Evolutionary conservation across 1,140 invertebrate genomes (phyloP).

Genomic region (Hylaeus volcanicus): DNA sequence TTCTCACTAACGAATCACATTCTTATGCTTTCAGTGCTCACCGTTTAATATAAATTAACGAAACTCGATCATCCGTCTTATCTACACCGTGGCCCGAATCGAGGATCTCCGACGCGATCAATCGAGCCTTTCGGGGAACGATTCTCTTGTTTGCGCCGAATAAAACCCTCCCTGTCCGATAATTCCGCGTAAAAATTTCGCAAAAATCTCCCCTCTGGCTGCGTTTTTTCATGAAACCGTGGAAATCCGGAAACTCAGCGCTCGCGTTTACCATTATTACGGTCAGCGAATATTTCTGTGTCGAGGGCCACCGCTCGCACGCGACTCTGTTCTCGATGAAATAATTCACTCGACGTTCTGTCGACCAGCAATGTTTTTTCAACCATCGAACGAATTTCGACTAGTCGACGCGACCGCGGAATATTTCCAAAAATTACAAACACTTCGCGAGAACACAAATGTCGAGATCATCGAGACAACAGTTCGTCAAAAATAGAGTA

Average conservation of each 20-base stretch:
- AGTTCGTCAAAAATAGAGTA: neutral
- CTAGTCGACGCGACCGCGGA: too few relatives aligned
- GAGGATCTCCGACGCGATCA: neutral
- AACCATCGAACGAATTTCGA: too few relatives aligned
- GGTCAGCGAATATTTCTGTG: neutral
- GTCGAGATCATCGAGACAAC: too few relatives aligned
- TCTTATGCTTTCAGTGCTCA: constrained; percentile 75
- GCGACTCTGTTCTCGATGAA: neutral
- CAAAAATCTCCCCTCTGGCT: neutral
- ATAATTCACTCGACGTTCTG: neutral
- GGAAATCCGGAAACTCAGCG: neutral
- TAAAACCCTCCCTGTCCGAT: too few relatives aligned
- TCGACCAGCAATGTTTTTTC: neutral
- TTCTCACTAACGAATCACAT: constrained; percentile 72
- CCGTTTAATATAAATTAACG: constrained; percentile 38
- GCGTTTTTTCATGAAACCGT: neutral
- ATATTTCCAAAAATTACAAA: too few relatives aligned
- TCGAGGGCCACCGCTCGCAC: neutral
- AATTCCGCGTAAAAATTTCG: neutral
- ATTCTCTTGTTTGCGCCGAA: too few relatives aligned
- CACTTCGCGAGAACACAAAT: too few relatives aligned
- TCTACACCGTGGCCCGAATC: neutral
- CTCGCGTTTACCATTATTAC: neutral
- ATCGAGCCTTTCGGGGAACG: too few relatives aligned
- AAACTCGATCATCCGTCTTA: neutral